A percentile compares a stretch with the other conserved stretches of the same genome.
These are phyloP conservation scores for Andrena marginata DNA, from an alignment of 2,888 invertebrate genomes.

Conservation along the genomic window DNA sequence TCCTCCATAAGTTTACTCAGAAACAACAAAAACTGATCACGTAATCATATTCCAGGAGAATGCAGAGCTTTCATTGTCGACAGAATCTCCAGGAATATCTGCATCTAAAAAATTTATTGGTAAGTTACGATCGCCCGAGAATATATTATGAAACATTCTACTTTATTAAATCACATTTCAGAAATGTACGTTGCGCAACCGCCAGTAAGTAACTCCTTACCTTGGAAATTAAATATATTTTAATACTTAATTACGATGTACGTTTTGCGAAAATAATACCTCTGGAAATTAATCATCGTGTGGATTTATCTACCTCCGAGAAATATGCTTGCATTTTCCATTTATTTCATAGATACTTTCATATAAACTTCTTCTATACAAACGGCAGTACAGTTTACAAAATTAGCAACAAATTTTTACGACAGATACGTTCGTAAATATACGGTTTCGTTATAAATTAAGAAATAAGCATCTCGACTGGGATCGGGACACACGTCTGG, in stretches of 20 bases:
- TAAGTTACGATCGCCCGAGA: constrained; percentile 45
- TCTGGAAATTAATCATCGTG: constrained; percentile 3
- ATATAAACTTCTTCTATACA: constrained; percentile 15
- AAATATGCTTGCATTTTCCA: constrained; percentile 4
- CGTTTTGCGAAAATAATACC: constrained; percentile 20
- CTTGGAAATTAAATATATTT: constrained; percentile 87
- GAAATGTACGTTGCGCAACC: constrained; percentile 88
- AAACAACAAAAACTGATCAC: background rate
- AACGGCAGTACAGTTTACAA: constrained; percentile 16
- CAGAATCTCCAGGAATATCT: constrained; percentile 50
- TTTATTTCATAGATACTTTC: constrained; percentile 27
- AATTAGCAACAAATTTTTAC: constrained; percentile 39
- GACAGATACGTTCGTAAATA: constrained; percentile 17
- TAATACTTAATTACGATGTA: constrained; percentile 70
- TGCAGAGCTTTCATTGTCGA: background rate
- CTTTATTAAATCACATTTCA: constrained; percentile 82
- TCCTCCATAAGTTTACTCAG: no score
- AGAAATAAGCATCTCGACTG: constrained; percentile 8
- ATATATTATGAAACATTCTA: constrained; percentile 7
- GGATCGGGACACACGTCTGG: constrained; percentile 19
- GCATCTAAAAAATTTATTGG: constrained; percentile 73
- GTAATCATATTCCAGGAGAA: constrained; percentile 45
- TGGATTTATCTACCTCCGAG: background rate
- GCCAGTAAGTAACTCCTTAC: constrained; percentile 86
- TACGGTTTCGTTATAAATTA: constrained; percentile 25